phyloP scores from a whole-genome alignment of 2,888 invertebrate species.

The Caenorhabditis virilis region DNA sequence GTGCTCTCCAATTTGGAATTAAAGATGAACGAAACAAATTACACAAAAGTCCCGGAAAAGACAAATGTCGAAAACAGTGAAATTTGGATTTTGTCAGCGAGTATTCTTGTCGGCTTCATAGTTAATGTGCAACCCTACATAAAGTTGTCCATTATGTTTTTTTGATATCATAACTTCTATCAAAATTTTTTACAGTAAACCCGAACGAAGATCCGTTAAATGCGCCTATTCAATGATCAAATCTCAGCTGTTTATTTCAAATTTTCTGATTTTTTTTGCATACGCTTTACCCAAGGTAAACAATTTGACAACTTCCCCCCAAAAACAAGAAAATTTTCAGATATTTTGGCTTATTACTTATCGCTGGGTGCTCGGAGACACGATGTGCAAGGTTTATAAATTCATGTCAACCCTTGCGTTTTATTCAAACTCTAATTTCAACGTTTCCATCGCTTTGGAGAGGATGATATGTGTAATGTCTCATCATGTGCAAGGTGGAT shows the following conservation, averaged over 20 bases:
- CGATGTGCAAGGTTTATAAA: slow-evolving; percentile 51
- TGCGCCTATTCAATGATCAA: slow-evolving; percentile 62
- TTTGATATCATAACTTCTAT: too few relatives aligned
- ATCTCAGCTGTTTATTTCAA: slow-evolving; percentile 51
- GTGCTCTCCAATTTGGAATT: too few relatives aligned
- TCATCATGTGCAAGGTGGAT: slow-evolving; percentile 56
- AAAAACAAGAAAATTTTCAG: slow-evolving; percentile 16
- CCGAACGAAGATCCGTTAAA: too few relatives aligned
- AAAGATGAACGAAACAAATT: too few relatives aligned
- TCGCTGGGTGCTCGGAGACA: slow-evolving; percentile 55
- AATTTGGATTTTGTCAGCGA: too few relatives aligned
- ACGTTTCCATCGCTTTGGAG: slow-evolving; percentile 61
- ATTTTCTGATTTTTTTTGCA: slow-evolving; percentile 58
- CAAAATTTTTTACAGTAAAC: too few relatives aligned
- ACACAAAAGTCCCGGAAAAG: too few relatives aligned
- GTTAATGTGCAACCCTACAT: too few relatives aligned
- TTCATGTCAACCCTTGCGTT: slow-evolving; percentile 60
- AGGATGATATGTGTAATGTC: slow-evolving; percentile 58
- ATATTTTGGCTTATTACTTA: slow-evolving; percentile 56
- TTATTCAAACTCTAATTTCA: slow-evolving; percentile 60
- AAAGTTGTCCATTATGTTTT: too few relatives aligned
- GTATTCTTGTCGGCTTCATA: too few relatives aligned
- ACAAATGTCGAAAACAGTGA: too few relatives aligned
- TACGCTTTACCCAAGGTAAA: slow-evolving; percentile 59
- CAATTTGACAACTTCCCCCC: not conserved